These are phyloP conservation scores for Denticeps clupeoides DNA, from an alignment of 2,797 vertebrate genomes.

Conservation along the genomic window DNA sequence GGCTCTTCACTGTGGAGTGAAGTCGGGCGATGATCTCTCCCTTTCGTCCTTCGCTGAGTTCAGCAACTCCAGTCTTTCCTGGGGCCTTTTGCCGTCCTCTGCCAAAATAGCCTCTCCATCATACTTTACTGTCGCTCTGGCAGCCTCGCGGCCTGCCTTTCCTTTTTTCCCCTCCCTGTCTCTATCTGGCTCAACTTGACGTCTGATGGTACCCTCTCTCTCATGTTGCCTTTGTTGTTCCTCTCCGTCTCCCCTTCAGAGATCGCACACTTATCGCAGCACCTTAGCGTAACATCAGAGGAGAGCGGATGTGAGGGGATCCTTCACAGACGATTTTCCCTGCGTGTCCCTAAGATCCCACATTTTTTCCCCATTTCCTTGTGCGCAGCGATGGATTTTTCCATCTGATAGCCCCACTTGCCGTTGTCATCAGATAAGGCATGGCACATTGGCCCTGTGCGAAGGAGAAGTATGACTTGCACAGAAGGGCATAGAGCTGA, in stretches of 20 bases:
- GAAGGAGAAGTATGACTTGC: neutral
- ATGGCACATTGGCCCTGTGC: conserved; percentile 27
- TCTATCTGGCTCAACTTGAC: conserved; percentile 28
- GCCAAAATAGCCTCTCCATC: too few relatives aligned
- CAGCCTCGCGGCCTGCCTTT: too few relatives aligned
- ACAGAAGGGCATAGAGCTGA: neutral
- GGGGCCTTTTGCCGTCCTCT: too few relatives aligned
- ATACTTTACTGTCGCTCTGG: too few relatives aligned
- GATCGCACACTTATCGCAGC: conserved; percentile 37
- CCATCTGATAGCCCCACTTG: conserved; percentile 39
- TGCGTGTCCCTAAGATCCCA: too few relatives aligned
- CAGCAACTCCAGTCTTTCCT: too few relatives aligned
- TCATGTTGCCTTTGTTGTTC: conserved; percentile 3
- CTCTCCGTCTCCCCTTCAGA: conserved; percentile 26
- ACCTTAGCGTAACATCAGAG: too few relatives aligned
- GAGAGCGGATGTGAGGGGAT: too few relatives aligned
- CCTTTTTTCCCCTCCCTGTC: conserved; percentile 43
- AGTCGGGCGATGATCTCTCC: too few relatives aligned
- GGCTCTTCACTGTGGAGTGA: too few relatives aligned
- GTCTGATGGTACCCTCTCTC: neutral
- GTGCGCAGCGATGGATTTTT: conserved; percentile 56
- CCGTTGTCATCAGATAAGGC: conserved; percentile 8
- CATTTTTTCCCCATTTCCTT: conserved; percentile 39
- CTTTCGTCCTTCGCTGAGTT: too few relatives aligned
- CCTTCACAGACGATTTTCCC: too few relatives aligned